Conservation (phyloP, 2,888 invertebrate species). For the Acleris cristana region DNA sequence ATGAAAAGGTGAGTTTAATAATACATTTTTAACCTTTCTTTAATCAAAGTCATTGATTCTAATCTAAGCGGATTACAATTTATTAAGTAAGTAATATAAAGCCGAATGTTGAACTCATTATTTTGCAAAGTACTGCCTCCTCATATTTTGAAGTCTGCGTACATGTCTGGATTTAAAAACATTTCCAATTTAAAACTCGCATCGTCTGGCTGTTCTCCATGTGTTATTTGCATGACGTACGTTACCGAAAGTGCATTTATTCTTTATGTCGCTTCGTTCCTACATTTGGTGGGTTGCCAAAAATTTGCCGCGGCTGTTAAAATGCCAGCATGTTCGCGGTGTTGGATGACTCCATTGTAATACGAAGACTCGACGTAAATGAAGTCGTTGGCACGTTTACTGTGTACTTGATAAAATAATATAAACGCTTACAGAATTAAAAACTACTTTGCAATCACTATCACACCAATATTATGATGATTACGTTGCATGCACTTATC, state of each 20-base stretch:
- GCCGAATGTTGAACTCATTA: too few species aligned
- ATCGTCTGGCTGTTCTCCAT: background rate
- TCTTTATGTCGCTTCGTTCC: constrained; percentile 17
- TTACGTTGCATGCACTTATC: too few species aligned
- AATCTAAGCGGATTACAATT: too few species aligned
- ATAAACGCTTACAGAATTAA: too few species aligned
- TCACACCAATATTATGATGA: too few species aligned
- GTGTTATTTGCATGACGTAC: background rate
- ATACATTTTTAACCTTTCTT: background rate
- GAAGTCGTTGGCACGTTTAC: background rate
- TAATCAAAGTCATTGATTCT: too few species aligned
- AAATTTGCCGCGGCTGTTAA: constrained; percentile 11
- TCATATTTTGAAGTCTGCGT: too few species aligned
- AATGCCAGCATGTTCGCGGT: constrained; percentile 10
- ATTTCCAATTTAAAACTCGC: background rate
- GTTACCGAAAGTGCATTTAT: background rate
- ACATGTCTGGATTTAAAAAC: too few species aligned
- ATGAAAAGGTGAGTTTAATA: constrained; percentile 67
- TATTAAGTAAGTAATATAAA: too few species aligned
- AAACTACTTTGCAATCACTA: too few species aligned
- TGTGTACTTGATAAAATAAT: background rate
- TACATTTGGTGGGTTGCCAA: constrained; percentile 24
- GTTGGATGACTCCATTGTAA: constrained; percentile 17
- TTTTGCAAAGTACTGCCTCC: too few species aligned
- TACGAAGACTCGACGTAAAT: constrained; percentile 13